These are phyloP conservation scores for Alectura lathami DNA, from an alignment of 2,113 vertebrate genomes.

Conservation along the genomic window DNA sequence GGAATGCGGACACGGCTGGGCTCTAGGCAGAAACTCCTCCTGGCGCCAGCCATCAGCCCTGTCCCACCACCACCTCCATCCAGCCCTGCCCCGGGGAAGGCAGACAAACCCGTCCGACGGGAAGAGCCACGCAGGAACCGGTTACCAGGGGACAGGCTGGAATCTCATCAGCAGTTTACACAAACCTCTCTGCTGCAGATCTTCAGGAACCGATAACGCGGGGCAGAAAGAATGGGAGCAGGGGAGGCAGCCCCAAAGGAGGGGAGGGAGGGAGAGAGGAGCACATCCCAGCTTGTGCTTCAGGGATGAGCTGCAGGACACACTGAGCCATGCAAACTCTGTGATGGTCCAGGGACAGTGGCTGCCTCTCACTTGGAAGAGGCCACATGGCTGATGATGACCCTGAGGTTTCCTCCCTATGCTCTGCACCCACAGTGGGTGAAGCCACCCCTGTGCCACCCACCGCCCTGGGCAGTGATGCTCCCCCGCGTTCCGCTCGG, in stretches of 20 bases:
- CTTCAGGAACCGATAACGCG: not conserved
- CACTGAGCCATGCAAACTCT: not conserved
- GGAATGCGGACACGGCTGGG: accelerated
- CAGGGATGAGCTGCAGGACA: not conserved
- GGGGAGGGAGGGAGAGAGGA: not conserved
- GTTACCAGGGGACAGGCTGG: not conserved
- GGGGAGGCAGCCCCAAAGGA: not conserved
- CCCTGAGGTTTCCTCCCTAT: not conserved
- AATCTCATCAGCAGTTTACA: conserved; percentile 20
- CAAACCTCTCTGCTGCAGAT: conserved; percentile 10
- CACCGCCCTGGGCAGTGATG: not conserved
- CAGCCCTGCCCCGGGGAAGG: not conserved
- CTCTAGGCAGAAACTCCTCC: not conserved
- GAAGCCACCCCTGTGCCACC: not conserved
- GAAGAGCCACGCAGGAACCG: conserved; percentile 34
- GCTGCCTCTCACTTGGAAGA: accelerated
- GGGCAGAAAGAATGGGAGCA: not conserved
- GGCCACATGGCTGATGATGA: not conserved
- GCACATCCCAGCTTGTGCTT: not conserved
- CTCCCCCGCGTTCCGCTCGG: accelerated
- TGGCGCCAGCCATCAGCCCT: not conserved
- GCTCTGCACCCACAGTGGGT: not conserved
- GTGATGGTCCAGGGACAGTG: not conserved
- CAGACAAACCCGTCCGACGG: not conserved
- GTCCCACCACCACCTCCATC: not conserved